Evolutionary conservation across 1,140 invertebrate genomes (phyloP).

Genomic region (Cydia amplana): DNA sequence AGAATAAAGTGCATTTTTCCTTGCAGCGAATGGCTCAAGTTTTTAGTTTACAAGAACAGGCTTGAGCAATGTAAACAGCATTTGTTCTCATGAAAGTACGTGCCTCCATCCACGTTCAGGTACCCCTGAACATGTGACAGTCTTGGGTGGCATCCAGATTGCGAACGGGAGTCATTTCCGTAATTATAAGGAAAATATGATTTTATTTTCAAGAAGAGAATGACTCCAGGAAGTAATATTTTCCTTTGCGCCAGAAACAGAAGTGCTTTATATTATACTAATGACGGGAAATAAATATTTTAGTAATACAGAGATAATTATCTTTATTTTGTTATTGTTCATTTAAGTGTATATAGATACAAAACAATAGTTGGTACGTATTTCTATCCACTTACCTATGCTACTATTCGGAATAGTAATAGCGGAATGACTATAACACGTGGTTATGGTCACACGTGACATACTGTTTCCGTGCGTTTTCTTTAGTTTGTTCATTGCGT

Average conservation of each 20-base stretch:
- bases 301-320: too few relatives aligned
- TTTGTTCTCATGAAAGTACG: conserved; percentile 39
- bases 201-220: conserved; percentile 37
- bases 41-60: conserved; percentile 40
- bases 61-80: conserved; percentile 38
- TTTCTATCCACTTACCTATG: too few relatives aligned
- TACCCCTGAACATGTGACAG: conserved; percentile 11
- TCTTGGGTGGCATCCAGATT: conserved; percentile 37
- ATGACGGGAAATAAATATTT: not conserved
- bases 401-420: not conserved
- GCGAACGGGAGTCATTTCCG: conserved; percentile 33
- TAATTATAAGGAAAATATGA: conserved; percentile 5
- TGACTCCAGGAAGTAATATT: not conserved
- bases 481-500: not conserved
- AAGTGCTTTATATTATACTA: not conserved
- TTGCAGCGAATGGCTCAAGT: conserved; percentile 22
- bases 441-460: not conserved
- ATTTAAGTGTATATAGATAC: too few relatives aligned
- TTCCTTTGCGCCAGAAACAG: not conserved
- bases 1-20: conserved; percentile 38
- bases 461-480: not conserved
- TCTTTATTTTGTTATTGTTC: too few relatives aligned
- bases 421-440: not conserved
- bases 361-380: too few relatives aligned
- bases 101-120: conserved; percentile 39